Evolutionary conservation across 2,888 invertebrate genomes (phyloP).

Genomic region (Molanna angustata): DNA sequence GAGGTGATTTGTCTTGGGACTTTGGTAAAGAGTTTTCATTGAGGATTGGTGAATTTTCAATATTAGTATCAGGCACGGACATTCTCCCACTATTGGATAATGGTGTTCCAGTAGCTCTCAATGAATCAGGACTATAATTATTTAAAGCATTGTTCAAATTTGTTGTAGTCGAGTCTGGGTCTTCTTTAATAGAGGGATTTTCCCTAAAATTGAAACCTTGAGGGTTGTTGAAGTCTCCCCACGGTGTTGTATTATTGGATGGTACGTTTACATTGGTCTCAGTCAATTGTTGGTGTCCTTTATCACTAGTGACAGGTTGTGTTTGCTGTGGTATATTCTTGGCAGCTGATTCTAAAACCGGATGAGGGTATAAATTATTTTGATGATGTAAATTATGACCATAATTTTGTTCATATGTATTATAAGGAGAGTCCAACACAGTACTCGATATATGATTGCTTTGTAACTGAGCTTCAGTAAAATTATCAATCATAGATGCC

Average conservation of each 20-base stretch:
- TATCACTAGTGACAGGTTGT: too few species aligned
- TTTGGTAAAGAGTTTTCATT: slow-evolving; percentile 20
- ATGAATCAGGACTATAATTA: slow-evolving; percentile 51
- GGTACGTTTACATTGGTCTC: slow-evolving; percentile 41
- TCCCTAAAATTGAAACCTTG: slow-evolving; percentile 46
- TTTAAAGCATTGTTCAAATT: slow-evolving; percentile 50
- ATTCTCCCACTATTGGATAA: slow-evolving; percentile 47
- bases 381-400: slow-evolving; percentile 63
- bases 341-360: slow-evolving; percentile 34
- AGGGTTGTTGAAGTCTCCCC: slow-evolving; percentile 49
- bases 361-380: slow-evolving; percentile 59
- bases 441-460: slow-evolving; percentile 85
- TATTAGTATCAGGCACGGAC: slow-evolving; percentile 45
- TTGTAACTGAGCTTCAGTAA: slow-evolving; percentile 75
- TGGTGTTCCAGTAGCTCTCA: slow-evolving; percentile 28
- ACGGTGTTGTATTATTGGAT: slow-evolving; percentile 38
- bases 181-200: slow-evolving; percentile 62
- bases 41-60: slow-evolving; percentile 24
- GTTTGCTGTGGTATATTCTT: slow-evolving; percentile 36
- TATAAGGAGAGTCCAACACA: slow-evolving; percentile 69
- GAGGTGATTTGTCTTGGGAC: slow-evolving; percentile 15
- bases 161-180: slow-evolving; percentile 73
- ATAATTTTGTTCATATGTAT: slow-evolving; percentile 61
- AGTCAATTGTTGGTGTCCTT: slow-evolving; percentile 46
- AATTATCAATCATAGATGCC: slow-evolving; percentile 75